Conservation (phyloP, 2,888 invertebrate genomes). For the Candidula unifasciata region DNA sequence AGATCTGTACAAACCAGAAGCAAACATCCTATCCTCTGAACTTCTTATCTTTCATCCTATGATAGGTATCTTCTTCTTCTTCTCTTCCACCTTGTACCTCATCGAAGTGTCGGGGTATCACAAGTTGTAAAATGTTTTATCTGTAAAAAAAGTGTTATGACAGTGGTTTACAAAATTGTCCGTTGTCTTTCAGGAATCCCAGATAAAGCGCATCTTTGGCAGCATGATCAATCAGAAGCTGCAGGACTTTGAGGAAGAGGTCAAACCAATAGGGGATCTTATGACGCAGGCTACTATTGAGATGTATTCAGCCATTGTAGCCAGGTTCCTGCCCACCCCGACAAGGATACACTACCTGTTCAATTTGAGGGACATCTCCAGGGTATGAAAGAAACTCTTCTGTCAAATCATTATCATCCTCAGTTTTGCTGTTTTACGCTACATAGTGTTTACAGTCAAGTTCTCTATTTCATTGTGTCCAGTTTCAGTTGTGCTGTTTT, state of each 20-base stretch:
- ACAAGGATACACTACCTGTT: slow-evolving; percentile 79
- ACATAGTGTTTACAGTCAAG: too few species aligned
- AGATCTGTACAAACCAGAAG: too few species aligned
- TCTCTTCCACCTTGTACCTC: too few species aligned
- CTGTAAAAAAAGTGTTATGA: background rate
- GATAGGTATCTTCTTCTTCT: too few species aligned
- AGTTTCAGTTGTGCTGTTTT: too few species aligned
- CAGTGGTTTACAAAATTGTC: background rate
- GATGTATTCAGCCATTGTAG: slow-evolving; percentile 75
- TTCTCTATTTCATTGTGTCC: too few species aligned
- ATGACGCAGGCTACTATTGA: slow-evolving; percentile 79
- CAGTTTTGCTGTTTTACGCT: too few species aligned
- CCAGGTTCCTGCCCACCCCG: slow-evolving; percentile 78
- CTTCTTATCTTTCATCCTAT: too few species aligned
- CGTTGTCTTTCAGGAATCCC: slow-evolving; percentile 73
- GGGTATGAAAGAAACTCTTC: slow-evolving; percentile 79
- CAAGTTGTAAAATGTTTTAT: too few species aligned
- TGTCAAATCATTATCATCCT: too few species aligned
- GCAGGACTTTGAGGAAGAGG: slow-evolving; percentile 87
- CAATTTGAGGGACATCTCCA: slow-evolving; percentile 86
- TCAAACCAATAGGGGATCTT: slow-evolving; percentile 81
- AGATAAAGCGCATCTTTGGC: slow-evolving; percentile 85
- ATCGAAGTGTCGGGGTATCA: too few species aligned
- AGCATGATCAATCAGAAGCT: slow-evolving; percentile 90
- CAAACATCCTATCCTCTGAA: too few species aligned